Base-by-base conservation (phyloP, 2,888 invertebrate genomes). In the Macropis europaea region DNA sequence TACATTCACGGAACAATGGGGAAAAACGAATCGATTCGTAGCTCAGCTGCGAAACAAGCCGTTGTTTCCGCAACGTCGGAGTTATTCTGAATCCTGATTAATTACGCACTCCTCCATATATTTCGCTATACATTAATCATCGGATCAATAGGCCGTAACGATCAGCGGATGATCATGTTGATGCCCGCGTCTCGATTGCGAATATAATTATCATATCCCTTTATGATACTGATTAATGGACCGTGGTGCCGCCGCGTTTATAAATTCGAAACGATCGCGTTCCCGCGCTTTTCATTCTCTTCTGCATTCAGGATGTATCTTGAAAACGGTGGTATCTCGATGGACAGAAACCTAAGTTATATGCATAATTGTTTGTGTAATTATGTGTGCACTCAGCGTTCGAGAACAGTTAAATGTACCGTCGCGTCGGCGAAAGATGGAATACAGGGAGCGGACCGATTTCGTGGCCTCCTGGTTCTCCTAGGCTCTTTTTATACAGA, bases 131-230 rank as follows among this genome's bases (percentile, higher is more conserved):
- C 75, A 76, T 76, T 72, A 76, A 76, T 76, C 72, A 72, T 34
- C 43, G 48, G 52, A 76, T 72, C 64, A 57, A 74, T 69, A 68
- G 69, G 34, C 75, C 69, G 75, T 73, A 61, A 76, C 75, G 75
- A 69, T 66, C n/a, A n/a, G 75, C 45, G 64, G 57, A 76, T 59
- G 75, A 73, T 76, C 66, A 54, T 53, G 69, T 62, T 54, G 74
- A 54, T 74, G 61, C 17, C 52, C 66, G 45, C 36, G 53, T 66
- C 72, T 74, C 74, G 72, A 67, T 74, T 72, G 61, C 62, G 67
- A 54, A 74, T 73, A 76, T 76, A 68, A 76, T 76, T 76, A 76
- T 73, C 75, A 64, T 66, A 52, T 66, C 64, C 69, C 75, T 73
- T 70, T 73, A 73, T 73, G 73, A 66, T 73, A 56, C 53, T 62